Percentiles rank a stretch among this genome's conserved stretches.
Conservation (phyloP, 2,797 vertebrate species). For the Melanotaenia pygmaea region DNA sequence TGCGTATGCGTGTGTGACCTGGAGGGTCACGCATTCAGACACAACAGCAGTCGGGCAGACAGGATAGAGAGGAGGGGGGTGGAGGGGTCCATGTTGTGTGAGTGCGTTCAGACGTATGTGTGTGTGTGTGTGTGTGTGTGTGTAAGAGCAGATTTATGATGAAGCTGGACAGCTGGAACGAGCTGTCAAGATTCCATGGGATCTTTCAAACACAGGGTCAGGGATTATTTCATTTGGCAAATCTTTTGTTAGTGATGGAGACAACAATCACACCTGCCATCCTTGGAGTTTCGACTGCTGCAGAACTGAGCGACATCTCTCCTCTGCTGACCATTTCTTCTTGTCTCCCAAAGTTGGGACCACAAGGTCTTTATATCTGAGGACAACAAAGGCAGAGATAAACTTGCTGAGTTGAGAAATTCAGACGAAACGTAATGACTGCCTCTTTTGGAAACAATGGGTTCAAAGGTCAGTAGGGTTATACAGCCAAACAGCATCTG, state of each 20-base stretch:
- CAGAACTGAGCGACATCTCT: conserved; percentile 88
- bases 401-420: conserved; percentile 29
- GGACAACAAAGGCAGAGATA: conserved; percentile 40
- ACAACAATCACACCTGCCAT: conserved; percentile 86
- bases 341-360: conserved; percentile 81
- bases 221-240: conserved; percentile 73
- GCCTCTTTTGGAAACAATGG: conserved; percentile 62
- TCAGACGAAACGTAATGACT: conserved; percentile 6
- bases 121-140: conserved; percentile 50
- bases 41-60: conserved; percentile 82
- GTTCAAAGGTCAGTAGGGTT: conserved; percentile 76
- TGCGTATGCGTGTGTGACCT: conserved; percentile 68
- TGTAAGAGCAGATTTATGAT: conserved; percentile 73
- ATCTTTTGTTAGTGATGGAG: conserved; percentile 71
- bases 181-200: conserved; percentile 73
- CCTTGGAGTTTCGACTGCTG: conserved; percentile 91
- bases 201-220: conserved; percentile 68
- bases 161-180: conserved; percentile 77
- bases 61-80: conserved; percentile 44
- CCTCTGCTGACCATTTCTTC: conserved; percentile 84
- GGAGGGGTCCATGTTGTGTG: conserved; percentile 29
- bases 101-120: conserved; percentile 12
- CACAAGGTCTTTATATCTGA: conserved; percentile 89
- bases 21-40: conserved; percentile 77
- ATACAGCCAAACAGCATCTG: conserved; percentile 78